Conservation (phyloP, 1,140 invertebrate genomes). For the Trichonephila inaurata region DNA sequence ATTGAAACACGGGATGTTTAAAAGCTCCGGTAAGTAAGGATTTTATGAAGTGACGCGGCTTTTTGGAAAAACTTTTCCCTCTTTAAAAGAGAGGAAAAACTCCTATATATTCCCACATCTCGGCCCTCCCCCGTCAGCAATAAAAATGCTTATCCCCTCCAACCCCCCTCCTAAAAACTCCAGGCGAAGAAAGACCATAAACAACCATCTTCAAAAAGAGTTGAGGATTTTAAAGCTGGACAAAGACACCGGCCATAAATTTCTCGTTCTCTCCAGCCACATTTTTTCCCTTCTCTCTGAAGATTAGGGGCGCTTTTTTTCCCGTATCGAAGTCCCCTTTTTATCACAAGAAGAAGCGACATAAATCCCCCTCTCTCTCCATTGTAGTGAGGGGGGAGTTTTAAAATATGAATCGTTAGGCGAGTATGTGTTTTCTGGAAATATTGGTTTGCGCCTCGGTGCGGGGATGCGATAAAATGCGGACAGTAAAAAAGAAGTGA, state of each 20-base stretch:
- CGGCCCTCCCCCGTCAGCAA: neutral
- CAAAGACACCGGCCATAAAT: constrained; percentile 50
- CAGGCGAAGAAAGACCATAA: constrained; percentile 39
- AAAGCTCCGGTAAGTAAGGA: neutral
- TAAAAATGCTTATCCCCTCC: constrained; percentile 54
- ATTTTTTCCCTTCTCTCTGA: neutral
- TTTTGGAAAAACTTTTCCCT: neutral
- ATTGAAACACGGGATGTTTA: neutral
- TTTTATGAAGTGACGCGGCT: neutral
- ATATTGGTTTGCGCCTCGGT: neutral
- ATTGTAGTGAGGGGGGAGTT: neutral
- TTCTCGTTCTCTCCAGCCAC: neutral
- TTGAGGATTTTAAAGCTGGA: constrained; percentile 46
- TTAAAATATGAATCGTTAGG: constrained; percentile 41
- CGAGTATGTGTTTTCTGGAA: neutral
- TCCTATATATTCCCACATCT: neutral
- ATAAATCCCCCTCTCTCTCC: constrained; percentile 17
- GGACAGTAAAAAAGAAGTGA: neutral
- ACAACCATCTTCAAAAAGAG: constrained; percentile 28
- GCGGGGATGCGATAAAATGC: neutral
- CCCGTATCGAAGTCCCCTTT: neutral
- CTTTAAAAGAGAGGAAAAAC: constrained; percentile 2
- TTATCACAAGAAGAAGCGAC: constrained; percentile 10
- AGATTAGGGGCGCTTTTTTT: neutral
- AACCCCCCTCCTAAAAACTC: constrained; percentile 3